Conservation (phyloP, 2,797 vertebrate species). For the Sphenopsis melanotis region DNA sequence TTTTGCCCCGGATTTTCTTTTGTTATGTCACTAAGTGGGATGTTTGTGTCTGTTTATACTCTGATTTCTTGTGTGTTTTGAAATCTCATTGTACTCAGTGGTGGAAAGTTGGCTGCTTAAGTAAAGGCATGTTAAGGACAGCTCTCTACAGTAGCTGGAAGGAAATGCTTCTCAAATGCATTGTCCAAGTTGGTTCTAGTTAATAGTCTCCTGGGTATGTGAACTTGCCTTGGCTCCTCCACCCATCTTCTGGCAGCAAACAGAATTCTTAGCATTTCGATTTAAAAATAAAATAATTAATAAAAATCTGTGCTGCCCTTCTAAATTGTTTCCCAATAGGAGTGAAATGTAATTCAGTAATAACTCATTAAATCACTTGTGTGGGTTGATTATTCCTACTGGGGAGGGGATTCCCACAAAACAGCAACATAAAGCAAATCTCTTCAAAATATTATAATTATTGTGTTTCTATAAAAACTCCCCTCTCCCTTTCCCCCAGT, state of each 20-base stretch:
- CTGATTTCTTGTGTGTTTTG: constrained; percentile 33
- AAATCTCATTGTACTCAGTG: constrained; percentile 51
- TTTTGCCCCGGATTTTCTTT: neutral
- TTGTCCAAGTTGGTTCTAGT: constrained; percentile 49
- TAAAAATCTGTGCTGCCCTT: neutral
- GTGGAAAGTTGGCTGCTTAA: constrained; percentile 54
- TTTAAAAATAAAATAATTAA: constrained; percentile 4
- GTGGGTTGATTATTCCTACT: neutral
- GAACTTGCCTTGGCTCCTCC: constrained; percentile 54
- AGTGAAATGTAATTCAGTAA: neutral
- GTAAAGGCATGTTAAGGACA: constrained; percentile 48
- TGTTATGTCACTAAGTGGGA: constrained; percentile 51
- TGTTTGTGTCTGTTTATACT: constrained; percentile 57
- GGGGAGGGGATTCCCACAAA: neutral
- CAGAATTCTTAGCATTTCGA: neutral
- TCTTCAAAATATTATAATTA: neutral
- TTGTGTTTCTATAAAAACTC: neutral
- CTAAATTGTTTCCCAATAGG: neutral
- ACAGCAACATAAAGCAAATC: neutral
- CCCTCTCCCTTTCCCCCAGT: neutral
- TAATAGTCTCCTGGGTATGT: constrained; percentile 34
- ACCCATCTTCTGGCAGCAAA: constrained; percentile 40
- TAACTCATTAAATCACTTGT: neutral
- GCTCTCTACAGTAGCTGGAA: constrained; percentile 62
- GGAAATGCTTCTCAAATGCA: constrained; percentile 56